These are phyloP conservation scores for Grantiella picta DNA, from an alignment of 2,113 vertebrate genomes.

Conservation along the genomic window DNA sequence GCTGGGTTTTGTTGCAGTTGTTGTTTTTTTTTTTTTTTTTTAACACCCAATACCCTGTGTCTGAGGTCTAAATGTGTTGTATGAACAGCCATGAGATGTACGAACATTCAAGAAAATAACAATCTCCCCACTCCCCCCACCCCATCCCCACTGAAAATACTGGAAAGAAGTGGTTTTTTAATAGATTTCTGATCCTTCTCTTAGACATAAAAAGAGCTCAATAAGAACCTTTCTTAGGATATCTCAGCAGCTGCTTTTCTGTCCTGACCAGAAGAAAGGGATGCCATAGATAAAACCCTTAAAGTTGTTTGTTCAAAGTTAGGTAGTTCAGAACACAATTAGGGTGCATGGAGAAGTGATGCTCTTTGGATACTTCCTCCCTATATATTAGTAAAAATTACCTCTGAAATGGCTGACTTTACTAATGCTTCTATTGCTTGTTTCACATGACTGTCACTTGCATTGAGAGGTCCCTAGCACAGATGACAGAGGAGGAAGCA, in stretches of 20 bases:
- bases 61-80: background rate
- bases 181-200: background rate
- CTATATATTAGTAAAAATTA: background rate
- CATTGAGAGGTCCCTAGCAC: background rate
- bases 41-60: background rate
- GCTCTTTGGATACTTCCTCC: background rate
- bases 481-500: slow-evolving; percentile 29
- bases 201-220: background rate
- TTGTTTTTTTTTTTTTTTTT: background rate
- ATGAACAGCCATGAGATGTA: background rate
- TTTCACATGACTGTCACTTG: slow-evolving; percentile 20
- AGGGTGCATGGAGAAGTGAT: background rate
- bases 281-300: background rate
- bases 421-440: background rate
- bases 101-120: background rate
- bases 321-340: background rate
- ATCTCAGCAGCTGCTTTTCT: background rate
- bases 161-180: background rate
- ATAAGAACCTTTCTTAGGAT: background rate
- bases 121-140: rapidly evolving
- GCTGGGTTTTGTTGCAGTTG: background rate
- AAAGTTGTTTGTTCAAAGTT: slow-evolving; percentile 9
- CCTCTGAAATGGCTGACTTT: background rate
- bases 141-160: background rate
- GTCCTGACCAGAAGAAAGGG: background rate